Evolutionary conservation across 2,797 vertebrate genomes (phyloP).

Genomic region (Artibeus jamaicensis): DNA sequence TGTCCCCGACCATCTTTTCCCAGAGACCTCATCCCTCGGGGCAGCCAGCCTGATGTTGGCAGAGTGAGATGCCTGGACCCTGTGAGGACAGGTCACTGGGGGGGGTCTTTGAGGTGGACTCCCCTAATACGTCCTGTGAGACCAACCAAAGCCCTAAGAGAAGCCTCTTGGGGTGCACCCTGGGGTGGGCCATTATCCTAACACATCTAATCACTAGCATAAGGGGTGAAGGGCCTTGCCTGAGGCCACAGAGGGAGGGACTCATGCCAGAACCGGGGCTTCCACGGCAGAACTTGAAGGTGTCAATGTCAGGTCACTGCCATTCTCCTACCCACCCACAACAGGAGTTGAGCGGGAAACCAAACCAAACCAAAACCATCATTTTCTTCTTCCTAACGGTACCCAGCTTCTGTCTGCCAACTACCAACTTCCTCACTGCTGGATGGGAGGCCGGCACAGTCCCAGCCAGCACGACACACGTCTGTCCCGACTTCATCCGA

Average conservation of each 20-base stretch:
- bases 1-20: neutral
- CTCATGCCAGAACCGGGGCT: neutral
- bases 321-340: neutral
- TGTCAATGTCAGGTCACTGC: neutral
- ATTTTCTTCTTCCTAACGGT: neutral
- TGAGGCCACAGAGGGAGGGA: neutral
- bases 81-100: neutral
- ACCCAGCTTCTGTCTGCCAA: neutral
- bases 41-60: neutral
- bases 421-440: constrained; percentile 19
- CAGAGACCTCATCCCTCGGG: neutral
- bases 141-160: neutral
- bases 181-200: too few species aligned
- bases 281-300: neutral
- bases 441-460: neutral
- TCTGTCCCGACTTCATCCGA: neutral
- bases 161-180: neutral
- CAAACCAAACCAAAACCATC: neutral
- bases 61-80: neutral
- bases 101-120: neutral
- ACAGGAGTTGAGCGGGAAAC: neutral
- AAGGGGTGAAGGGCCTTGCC: neutral
- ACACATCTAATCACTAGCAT: neutral
- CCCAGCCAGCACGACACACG: neutral
- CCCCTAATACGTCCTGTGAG: neutral